Evolutionary conservation across 2,797 vertebrate genomes (phyloP), one percentile per base, ranked within the genome.

Genomic region (Geotria australis): DNA sequence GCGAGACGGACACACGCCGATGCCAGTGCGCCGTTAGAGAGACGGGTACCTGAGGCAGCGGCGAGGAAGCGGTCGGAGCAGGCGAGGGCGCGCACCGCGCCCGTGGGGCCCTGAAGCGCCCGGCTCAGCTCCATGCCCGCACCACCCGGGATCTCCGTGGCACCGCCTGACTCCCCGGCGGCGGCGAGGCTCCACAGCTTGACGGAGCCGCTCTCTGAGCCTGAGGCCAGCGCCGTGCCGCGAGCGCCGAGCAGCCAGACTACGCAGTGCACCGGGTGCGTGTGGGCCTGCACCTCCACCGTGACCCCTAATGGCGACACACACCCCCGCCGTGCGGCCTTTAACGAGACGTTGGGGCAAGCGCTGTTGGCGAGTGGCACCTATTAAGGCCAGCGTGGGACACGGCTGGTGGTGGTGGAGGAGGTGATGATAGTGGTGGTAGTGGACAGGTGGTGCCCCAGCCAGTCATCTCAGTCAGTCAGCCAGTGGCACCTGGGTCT

Each of bases 61-160:
- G 77, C 81, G 66, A 85, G 61, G 62, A 75, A 64, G 2, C 63
- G 65, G 24, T 65, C 59, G 64, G 72, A 86, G n/a, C 72, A 68
- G 2, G 72, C 76, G 38, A 85, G 60, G 3, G 76, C 74, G 47
- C 70, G 66, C 57, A 83, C 59, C 10, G 66, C 13, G 3, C 68
- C 75, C 7, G 59, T 53, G 12, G 78, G 72, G 7, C 8, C 60
- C 8, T 59, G 61, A 15, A 77, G 71, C 15, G 62, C 9, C 58
- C 67, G 70, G 8, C 60, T 38, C 24, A 38, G 24, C 24, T 24
- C 38, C 24, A 38, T 24, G 24, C 57, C 38, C 63, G 24, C 24
- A 24, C 38, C 24, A 24, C 24, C 24, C 24, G 5, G 24, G 24
- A 24, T 24, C 24, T 38, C 24, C 24, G 4, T 5, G 24, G 24